Evolutionary conservation across 2,888 invertebrate species (phyloP).

Genomic region (Disparrhopalites patrizii): DNA sequence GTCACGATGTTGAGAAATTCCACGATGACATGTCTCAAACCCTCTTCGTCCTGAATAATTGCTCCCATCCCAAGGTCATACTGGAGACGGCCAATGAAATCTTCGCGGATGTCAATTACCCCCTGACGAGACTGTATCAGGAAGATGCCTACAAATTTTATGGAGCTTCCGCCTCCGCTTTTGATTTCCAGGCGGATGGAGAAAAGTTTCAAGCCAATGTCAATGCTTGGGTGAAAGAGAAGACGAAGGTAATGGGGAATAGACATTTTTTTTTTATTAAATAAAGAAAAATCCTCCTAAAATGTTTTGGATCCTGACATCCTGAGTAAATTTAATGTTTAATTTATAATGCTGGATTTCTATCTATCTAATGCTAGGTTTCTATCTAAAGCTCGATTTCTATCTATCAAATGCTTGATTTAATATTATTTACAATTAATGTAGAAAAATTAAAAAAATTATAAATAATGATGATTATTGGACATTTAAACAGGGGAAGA

Average conservation of each 20-base stretch:
- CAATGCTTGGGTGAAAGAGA: constrained; percentile 44
- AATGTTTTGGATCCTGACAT: no score
- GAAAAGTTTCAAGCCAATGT: constrained; percentile 32
- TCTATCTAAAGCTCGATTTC: no score
- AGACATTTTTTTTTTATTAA: no score
- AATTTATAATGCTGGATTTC: no score
- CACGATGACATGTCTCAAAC: constrained; percentile 36
- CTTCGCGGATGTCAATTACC: constrained; percentile 37
- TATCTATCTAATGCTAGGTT: no score
- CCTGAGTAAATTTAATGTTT: no score
- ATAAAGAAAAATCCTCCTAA: no score
- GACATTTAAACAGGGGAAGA: constrained; percentile 55
- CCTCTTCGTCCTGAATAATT: constrained; percentile 28
- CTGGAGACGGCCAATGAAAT: constrained; percentile 42
- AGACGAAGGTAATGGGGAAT: constrained; percentile 44
- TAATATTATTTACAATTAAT: no score
- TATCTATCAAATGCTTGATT: no score
- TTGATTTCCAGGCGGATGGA: constrained; percentile 41
- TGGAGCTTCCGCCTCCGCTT: constrained; percentile 32
- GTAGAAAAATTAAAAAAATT: no score
- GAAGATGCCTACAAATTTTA: constrained; percentile 33
- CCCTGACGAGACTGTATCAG: constrained; percentile 23
- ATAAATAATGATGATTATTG: not conserved
- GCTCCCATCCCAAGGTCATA: constrained; percentile 31
- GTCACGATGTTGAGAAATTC: constrained; percentile 23